Evolutionary conservation across 2,888 invertebrate genomes (phyloP), one percentile per base, ranked within the genome.

Genomic region (Adelognathus sp.): DNA sequence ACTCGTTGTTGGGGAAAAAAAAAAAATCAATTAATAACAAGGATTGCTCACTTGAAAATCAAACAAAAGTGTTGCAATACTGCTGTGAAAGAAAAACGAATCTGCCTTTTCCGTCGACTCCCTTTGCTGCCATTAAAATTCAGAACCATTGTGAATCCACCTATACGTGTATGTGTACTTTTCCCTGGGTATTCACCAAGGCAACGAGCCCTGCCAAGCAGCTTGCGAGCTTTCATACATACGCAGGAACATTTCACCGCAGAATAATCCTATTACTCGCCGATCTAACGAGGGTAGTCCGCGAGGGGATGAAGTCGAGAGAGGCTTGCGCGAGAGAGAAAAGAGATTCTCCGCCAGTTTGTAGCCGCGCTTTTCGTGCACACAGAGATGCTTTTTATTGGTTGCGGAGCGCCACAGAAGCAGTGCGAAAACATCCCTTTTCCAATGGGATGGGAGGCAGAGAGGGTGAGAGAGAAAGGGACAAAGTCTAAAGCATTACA

Each of bases 261-360:
- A 44, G 36, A 56, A 64, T 73, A 73, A 73, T 73, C 72, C 64
- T 73, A 73, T 73, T 73, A 71, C 21, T 44, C 36, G 44, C 44
- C 64, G 72, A 73, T 73, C 72, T 73, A 73, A 73, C 72, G 72
- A 73, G 72, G 61, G 31, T n/a, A n/a, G n/a, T 6, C 52, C 56
- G 16, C 41, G 16, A 44, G 14, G 33, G 54, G 33, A 50, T 24
- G 24, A n/a, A 39, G 14, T 9, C 16, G 33, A 3, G 46, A 14
- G 31, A 21, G 9, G 29, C n/a, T 9, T 41, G 36, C 24, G 36
- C 11, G 36, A 7, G 14, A 21, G 36, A 21, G 58, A 14, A 24
- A 21, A 54, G 24, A 21, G 41, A 54, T 31, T 7, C 31, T 27
- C 29, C 60, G 36, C 18, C 29, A 41, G 41, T 16, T 50, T 29